Conservation (phyloP, 2,797 vertebrate species). For the Coccyzus lansbergi region DNA sequence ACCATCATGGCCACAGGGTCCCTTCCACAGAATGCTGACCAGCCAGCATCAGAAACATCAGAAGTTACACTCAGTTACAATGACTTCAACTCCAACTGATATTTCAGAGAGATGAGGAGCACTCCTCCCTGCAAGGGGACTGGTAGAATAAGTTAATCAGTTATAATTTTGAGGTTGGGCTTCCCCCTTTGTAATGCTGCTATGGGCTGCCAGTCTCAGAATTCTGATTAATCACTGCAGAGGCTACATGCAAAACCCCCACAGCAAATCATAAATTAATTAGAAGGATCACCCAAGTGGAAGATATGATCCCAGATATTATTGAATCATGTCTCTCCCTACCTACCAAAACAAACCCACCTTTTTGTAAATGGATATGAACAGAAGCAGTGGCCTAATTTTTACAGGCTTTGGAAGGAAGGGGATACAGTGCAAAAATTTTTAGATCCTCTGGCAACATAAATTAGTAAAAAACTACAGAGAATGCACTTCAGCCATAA, state of each 20-base stretch:
- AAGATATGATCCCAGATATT: not conserved
- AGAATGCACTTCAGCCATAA: not conserved
- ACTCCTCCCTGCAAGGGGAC: not conserved
- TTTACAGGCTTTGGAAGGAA: not conserved
- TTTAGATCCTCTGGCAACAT: not conserved
- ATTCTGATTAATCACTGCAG: conserved; percentile 50
- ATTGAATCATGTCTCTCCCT: not conserved
- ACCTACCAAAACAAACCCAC: not conserved
- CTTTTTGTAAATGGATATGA: not conserved
- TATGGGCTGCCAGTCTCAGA: conserved; percentile 29
- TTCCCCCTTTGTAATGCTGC: not conserved
- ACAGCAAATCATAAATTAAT: conserved; percentile 47
- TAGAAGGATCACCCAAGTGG: conserved; percentile 32
- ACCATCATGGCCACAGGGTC: not conserved
- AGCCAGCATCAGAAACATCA: not conserved
- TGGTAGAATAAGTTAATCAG: not conserved
- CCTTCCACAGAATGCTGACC: not conserved
- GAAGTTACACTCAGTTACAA: not conserved
- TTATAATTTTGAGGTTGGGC: not conserved
- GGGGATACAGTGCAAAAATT: not conserved
- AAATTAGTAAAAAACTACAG: not conserved
- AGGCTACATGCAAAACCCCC: not conserved
- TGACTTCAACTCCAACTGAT: not conserved
- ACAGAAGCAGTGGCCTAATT: not conserved
- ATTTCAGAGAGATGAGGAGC: not conserved